A percentile compares a stretch with the other conserved stretches of the same genome.
phyloP scores from a whole-genome alignment of 37 sponge, comb jelly and placozoan species.

The Chondrilla cf. caribensis region DNA sequence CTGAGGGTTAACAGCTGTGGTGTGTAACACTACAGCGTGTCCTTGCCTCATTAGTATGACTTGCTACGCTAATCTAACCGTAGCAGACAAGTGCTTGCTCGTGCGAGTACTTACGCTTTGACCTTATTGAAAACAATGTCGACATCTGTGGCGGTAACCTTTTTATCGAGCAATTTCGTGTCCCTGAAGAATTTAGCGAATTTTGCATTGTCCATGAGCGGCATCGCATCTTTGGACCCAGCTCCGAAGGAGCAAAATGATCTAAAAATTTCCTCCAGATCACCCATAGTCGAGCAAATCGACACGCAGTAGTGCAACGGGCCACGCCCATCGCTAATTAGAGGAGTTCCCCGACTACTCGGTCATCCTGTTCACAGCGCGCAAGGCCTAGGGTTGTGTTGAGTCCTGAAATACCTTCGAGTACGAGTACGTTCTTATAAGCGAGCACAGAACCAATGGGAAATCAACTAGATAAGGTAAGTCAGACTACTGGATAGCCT shows the following conservation, averaged over 20 bases:
- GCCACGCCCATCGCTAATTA: neutral
- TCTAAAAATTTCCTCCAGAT: slow-evolving; percentile 52
- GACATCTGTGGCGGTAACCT: slow-evolving; percentile 79
- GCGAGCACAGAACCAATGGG: no score
- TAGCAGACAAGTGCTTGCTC: no score
- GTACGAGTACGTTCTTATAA: no score
- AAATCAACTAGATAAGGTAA: slow-evolving; percentile 17
- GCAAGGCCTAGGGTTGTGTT: no score
- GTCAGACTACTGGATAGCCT: neutral
- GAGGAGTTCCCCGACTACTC: neutral
- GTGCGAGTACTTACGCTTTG: slow-evolving; percentile 71
- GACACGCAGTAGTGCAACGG: neutral
- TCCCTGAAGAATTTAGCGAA: slow-evolving; percentile 85
- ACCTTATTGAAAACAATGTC: slow-evolving; percentile 80
- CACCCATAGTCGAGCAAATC: neutral
- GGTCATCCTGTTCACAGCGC: no score
- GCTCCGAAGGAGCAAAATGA: slow-evolving; percentile 61
- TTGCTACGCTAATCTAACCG: no score
- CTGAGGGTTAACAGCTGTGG: no score
- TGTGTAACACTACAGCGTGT: no score
- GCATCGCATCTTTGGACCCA: slow-evolving; percentile 28
- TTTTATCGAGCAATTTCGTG: slow-evolving; percentile 73
- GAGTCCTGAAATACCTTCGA: no score
- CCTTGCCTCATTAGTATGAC: no score
- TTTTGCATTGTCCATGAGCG: slow-evolving; percentile 79